phyloP scores from a whole-genome alignment of 2,113 vertebrate species.

The Hiodon tergisus region DNA sequence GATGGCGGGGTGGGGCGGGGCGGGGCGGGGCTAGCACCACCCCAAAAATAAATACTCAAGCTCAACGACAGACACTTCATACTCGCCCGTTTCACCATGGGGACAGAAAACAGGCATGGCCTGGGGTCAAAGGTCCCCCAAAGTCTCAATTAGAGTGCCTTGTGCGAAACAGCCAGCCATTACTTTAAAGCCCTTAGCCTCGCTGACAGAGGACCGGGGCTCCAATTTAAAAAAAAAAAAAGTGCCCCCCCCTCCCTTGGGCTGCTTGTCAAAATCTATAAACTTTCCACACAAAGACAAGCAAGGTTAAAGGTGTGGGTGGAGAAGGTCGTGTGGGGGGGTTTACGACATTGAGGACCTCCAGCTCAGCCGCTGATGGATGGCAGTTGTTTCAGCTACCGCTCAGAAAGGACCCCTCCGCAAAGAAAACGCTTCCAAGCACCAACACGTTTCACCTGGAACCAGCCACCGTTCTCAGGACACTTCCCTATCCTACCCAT shows the following conservation, averaged over 20 bases:
- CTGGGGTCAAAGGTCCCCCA: constrained; percentile 46
- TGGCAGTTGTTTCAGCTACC: constrained; percentile 31
- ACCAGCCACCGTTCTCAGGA: background rate
- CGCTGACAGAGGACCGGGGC: constrained; percentile 32
- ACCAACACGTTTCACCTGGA: constrained; percentile 23
- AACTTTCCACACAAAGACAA: constrained; percentile 56
- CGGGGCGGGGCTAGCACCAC: constrained; percentile 32
- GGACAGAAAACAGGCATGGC: constrained; percentile 56
- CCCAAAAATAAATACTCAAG: constrained; percentile 50
- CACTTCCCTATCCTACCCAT: background rate
- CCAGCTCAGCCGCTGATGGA: constrained; percentile 42
- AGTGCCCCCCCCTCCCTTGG: constrained; percentile 15
- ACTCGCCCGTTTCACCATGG: constrained; percentile 47
- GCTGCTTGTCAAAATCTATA: constrained; percentile 47
- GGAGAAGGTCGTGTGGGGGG: constrained; percentile 33
- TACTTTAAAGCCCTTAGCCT: constrained; percentile 52
- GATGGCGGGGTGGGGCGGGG: background rate
- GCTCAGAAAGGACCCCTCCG: constrained; percentile 26
- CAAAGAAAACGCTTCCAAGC: constrained; percentile 20
- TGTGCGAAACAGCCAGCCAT: constrained; percentile 45
- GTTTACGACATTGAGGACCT: constrained; percentile 44
- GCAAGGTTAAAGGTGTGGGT: constrained; percentile 47
- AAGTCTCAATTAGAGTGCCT: constrained; percentile 53
- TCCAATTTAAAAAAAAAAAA: constrained; percentile 23
- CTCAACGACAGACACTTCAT: constrained; percentile 37